Evolutionary conservation across 1,140 invertebrate species (phyloP), one percentile per base, ranked within the genome.

Genomic region (Hydropsyche tenuis): DNA sequence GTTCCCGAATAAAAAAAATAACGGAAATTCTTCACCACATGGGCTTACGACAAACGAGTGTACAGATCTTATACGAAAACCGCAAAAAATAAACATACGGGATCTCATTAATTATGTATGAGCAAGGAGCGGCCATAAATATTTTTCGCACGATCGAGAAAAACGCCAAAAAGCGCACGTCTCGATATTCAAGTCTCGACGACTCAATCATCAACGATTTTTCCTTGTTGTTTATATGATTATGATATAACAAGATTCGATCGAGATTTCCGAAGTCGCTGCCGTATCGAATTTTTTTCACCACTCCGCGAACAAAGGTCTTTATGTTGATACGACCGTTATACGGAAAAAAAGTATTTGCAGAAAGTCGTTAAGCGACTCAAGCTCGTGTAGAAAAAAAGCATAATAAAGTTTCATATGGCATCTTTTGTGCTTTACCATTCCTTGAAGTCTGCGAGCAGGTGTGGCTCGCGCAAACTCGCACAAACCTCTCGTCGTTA

Each of bases 61-160:
- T 69, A 73, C 73, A 76, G 73, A 68, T 20, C 18, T 25, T 37
- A 9, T n/a, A n/a, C n/a, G 43, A 43, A 53, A 43, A 43, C 16
- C 11, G 3, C 45, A 66, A 56, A 68, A 74, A 69, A 73, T 48
- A 51, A 64, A 66, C 73, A 71, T 73, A 42, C 46, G 69, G 69
- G 69, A 60, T 20, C 68, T 42, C 45, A 76, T 76, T 68, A 74
- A 76, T 76, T 64, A 76, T 74, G 62, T 72, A 76, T 76, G 69
- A 76, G 72, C 30, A 12, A 53, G 48, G 23, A 75, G 56, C 45
- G 46, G 66, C 6, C 22, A 42, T 53, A 48, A 51, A 45, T 45
- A 56, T 53, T 30, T 69, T 76, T 76, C 72, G 72, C 72, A 76
- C 75, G 75, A 72, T 48, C 75, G 60, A 22, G 7, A 1, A 56